Evolutionary conservation across 2,888 invertebrate species (phyloP), one percentile per base, ranked within the genome.

Genomic region (Oligia fasciuncula): DNA sequence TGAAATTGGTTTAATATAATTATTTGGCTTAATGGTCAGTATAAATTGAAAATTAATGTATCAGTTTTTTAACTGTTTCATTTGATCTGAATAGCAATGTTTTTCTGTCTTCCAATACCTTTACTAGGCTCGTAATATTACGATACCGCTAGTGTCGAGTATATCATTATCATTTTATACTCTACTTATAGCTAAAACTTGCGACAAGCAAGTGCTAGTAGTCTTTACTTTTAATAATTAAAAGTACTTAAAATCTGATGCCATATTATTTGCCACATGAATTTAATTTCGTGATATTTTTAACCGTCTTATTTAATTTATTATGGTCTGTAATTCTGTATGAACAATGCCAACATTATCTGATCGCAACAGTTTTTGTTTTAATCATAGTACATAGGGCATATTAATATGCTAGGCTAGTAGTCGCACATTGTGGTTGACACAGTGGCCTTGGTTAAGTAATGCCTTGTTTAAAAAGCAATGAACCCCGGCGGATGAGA

Each of bases 201-300:
- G 91, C 85, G 77, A 69, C 46, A 71, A 77, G 90, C 91, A 86
- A 91, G 91, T 91, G 85, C 78, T 88, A 88, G 88, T 93, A 92
- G 91, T 91, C 90, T 93, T 92, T 94, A 94, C 93, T 93, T 94
- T 94, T 91, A 94, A 92, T 91, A 84, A 91, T 91, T 91, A 93
- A 94, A 95, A 93, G 96, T 96, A 96, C 96, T 96, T 96, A 96
- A 96, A 93, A 94, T 94, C 96, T 95, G 95, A 95, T 96, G 96
- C 96, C 96, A 97, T 97, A 96, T 96, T 94, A 93, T 96, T 96
- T 96, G 96, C 96, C 96, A 96, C 96, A 91, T 95, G 95, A 95
- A 94, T 96, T 95, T 95, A 93, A 90, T 95, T 95, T 95, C 95
- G 95, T 96, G 95, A 96, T 96, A 95, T 95, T 93, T 95, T 95